phyloP scores from a whole-genome alignment of 2,888 invertebrate species.

The Idaea dimidiata region DNA sequence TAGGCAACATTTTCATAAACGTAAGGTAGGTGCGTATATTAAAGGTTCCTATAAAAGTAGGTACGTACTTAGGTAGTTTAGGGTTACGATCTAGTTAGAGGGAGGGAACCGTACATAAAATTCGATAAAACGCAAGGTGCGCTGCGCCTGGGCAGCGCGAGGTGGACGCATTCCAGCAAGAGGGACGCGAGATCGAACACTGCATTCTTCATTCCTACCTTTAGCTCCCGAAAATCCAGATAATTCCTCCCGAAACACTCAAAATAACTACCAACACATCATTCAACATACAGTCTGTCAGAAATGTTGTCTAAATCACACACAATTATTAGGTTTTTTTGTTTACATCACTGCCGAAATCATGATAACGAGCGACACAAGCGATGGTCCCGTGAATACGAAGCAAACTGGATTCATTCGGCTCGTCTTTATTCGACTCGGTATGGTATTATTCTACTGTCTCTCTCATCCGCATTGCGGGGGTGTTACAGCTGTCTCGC shows the following conservation, averaged over 20 bases:
- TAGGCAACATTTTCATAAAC: no score
- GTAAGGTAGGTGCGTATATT: no score
- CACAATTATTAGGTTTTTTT: slow-evolving; percentile 51
- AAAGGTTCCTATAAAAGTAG: no score
- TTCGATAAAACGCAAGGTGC: slow-evolving; percentile 70
- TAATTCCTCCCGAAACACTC: slow-evolving; percentile 38
- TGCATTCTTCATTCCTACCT: slow-evolving; percentile 77
- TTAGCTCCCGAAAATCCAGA: slow-evolving; percentile 32
- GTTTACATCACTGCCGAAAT: slow-evolving; percentile 70
- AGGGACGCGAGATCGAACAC: slow-evolving; percentile 69
- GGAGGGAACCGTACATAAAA: slow-evolving; percentile 42
- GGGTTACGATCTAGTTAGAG: neutral
- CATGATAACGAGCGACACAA: slow-evolving; percentile 46
- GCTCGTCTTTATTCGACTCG: slow-evolving; percentile 62
- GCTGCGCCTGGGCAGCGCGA: slow-evolving; percentile 68
- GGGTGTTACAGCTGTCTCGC: slow-evolving; percentile 40
- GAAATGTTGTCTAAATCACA: slow-evolving; percentile 46
- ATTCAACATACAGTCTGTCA: slow-evolving; percentile 50
- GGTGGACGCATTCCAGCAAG: slow-evolving; percentile 74
- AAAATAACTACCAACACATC: slow-evolving; percentile 50
- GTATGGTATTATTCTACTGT: slow-evolving; percentile 60
- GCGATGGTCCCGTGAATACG: slow-evolving; percentile 61
- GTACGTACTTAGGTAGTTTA: slow-evolving; percentile 8
- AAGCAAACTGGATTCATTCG: slow-evolving; percentile 75
- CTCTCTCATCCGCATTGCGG: slow-evolving; percentile 45